These are phyloP conservation scores for Leucoma salicis DNA, from an alignment of 2,888 invertebrate species.

Conservation along the genomic window DNA sequence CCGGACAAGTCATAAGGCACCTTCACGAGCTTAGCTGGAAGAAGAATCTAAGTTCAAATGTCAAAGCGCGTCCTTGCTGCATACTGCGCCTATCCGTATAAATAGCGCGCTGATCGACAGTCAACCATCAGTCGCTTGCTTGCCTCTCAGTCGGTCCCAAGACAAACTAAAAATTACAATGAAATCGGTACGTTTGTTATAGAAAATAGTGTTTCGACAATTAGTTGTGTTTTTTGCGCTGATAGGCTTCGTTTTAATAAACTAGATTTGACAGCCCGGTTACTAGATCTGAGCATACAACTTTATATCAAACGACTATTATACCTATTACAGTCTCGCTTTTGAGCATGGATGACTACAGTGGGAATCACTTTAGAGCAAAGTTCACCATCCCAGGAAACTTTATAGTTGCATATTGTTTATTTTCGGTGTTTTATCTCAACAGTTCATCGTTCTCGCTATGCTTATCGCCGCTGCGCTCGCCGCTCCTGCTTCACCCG, in stretches of 20 bases:
- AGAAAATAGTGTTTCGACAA: constrained; percentile 2
- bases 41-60: constrained; percentile 74
- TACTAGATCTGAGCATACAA: too few relatives aligned
- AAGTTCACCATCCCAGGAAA: too few relatives aligned
- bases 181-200: constrained; percentile 71
- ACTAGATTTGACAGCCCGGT: too few relatives aligned
- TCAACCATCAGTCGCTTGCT: constrained; percentile 67
- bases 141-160: constrained; percentile 48
- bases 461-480: constrained; percentile 54
- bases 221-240: constrained; percentile 4
- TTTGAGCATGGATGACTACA: too few relatives aligned
- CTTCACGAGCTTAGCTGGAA: constrained; percentile 44
- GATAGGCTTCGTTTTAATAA: too few relatives aligned
- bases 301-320: too few relatives aligned
- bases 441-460: constrained; percentile 69
- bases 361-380: too few relatives aligned
- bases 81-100: constrained; percentile 53
- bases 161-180: constrained; percentile 52
- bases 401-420: too few relatives aligned
- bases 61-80: constrained; percentile 69
- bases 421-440: too few relatives aligned
- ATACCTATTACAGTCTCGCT: too few relatives aligned
- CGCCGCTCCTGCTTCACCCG: constrained; percentile 50
- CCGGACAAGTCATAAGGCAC: constrained; percentile 56
- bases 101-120: constrained; percentile 45